phyloP scores from a whole-genome alignment of 2,888 invertebrate species.

The Strigamia maritima region DNA sequence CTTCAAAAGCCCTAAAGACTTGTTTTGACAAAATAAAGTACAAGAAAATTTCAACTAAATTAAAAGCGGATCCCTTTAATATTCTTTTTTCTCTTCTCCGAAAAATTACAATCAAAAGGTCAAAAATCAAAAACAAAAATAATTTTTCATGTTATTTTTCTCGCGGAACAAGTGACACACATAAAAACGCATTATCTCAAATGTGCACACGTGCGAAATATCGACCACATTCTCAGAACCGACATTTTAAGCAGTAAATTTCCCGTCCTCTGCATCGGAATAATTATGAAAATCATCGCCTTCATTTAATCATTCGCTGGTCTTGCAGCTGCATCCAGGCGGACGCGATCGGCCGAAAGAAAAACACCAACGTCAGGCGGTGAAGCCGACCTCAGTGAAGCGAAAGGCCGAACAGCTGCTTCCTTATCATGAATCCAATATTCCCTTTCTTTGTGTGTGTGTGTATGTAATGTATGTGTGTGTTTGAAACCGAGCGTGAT shows the following conservation, averaged over 20 bases:
- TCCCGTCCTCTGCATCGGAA: background rate
- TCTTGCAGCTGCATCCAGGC: constrained; percentile 11
- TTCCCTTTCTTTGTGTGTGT: background rate
- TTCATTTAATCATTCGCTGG: constrained; percentile 27
- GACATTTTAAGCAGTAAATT: constrained; percentile 20
- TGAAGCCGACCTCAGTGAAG: constrained; percentile 17
- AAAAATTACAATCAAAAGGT: background rate
- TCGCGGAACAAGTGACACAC: background rate
- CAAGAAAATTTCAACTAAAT: background rate
- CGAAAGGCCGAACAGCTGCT: constrained; percentile 22
- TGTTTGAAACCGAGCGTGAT: background rate
- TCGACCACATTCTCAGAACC: constrained; percentile 8
- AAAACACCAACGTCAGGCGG: constrained; percentile 9
- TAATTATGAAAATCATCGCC: constrained; percentile 22
- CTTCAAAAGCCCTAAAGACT: background rate
- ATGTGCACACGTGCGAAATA: constrained; percentile 16
- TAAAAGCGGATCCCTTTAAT: no score
- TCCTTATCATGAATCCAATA: constrained; percentile 28
- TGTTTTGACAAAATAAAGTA: background rate
- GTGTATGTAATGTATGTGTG: background rate
- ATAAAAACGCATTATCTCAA: constrained; percentile 25
- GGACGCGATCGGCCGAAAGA: constrained; percentile 15
- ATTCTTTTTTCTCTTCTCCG: no score
- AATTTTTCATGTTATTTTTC: background rate
- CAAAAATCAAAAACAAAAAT: constrained; percentile 22